Base-by-base conservation (phyloP, 2,797 vertebrate genomes). In the Aratinga solstitialis region DNA sequence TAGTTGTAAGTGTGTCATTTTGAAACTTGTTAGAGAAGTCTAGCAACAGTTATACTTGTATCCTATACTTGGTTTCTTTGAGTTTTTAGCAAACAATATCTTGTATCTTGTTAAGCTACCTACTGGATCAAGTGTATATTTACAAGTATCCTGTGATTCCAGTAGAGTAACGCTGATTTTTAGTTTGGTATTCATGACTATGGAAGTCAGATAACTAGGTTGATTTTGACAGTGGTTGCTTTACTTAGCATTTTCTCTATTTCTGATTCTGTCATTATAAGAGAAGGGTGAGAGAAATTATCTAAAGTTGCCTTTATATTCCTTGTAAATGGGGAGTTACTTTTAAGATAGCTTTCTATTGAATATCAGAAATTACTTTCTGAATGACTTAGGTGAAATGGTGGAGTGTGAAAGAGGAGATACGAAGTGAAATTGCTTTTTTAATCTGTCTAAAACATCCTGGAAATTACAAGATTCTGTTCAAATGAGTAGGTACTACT, bases 271-370 rank as follows among this genome's bases (percentile, higher is more conserved):
- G 43, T 51, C 26, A 63, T 73, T 62, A 36, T 65, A 51, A 42
- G 9, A 62, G 47, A 69, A 72, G 12, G 38, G 56, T 34, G 45
- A 50, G 62, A 50, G 48, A 95, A 89, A 53, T 62, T 76, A 87
- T 30, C 53, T 51, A 14, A 92, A 62, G 8, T 38, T 80, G 45
- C n/a, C 26, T 83, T 89, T 86, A 14, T 80, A 23, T 78, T 72
- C 48, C 7, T 10, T 93, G 47, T 90, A 79, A 91, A 67, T 12
- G 82, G 16, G 43, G 48, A 61, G 54, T 91, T 93, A 63, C 40
- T 95, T 94, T 96, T 83, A 84, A 87, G 34, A 47, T 45, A 22
- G 13, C 48, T 85, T 91, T 66, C 69, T 93, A 3, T 67, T 93
- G 32, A 34, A 12, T 84, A 79, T 68, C 43, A 82, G 77, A 58